A percentile compares a stretch with the other conserved stretches of the same genome.
phyloP scores from a whole-genome alignment of 2,797 vertebrate genomes.

The Paramormyrops hopkinsi region DNA sequence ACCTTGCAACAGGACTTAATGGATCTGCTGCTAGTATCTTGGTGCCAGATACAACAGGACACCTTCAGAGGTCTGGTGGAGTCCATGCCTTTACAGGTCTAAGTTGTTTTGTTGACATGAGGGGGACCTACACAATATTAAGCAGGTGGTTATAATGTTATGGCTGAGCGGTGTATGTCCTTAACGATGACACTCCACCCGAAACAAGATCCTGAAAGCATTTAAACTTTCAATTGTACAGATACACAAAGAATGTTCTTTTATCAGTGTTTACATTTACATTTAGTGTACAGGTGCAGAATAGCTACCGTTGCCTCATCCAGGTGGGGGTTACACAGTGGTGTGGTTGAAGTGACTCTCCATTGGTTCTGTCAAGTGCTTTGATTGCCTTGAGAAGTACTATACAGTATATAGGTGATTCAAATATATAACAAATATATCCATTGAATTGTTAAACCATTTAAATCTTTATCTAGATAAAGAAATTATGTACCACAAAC shows the following conservation, averaged over 20 bases:
- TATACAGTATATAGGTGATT: neutral
- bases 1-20: neutral
- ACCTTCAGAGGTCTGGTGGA: too few relatives aligned
- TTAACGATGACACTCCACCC: neutral
- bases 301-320: neutral
- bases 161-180: neutral
- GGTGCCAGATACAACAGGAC: neutral
- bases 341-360: neutral
- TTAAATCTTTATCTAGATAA: neutral
- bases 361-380: neutral
- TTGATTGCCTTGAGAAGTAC: neutral
- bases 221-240: neutral
- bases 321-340: neutral
- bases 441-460: neutral
- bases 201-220: neutral
- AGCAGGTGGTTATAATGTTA: neutral
- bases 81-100: neutral
- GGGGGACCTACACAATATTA: neutral
- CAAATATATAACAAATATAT: neutral
- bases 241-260: neutral
- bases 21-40: neutral
- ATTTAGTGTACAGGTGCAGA: neutral
- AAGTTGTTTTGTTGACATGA: neutral
- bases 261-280: neutral
- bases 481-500: neutral